Base-by-base conservation (phyloP, 2,888 invertebrate genomes). In the Lithophane semibrunnea region DNA sequence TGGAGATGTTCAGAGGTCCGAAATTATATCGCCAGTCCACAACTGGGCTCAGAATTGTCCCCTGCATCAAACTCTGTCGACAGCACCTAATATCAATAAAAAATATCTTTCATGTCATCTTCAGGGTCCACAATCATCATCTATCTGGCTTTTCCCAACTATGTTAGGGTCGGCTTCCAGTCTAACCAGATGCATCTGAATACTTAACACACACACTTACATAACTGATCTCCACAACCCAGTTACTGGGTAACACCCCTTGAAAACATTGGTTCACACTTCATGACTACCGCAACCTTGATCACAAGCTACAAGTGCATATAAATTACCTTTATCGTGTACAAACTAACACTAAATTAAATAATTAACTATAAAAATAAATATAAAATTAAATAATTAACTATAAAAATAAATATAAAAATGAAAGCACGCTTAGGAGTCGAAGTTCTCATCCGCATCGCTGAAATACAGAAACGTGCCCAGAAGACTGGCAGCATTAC, bases 21-120 rank as follows among this genome's bases (percentile, higher is more conserved):
- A 54, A 66, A 21, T 72, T 60, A 79, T 65, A 21, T 60, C 13
- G 3, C 18, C 24, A 24, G 16, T 79, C 13, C 37, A 37, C 18
- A 8, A 37, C 16, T 58, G 44, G 44, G 52, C 42, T 42, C 10
- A 44, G 56, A 58, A 65, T 10, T 54, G 3, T 58, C 12, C n/a
- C 49, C 49, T 68, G 49, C 12, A 10, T 16, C 42, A 24, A 21
- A 54, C 18, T 44, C 1, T 16, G n/a, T 10, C n/a, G 18, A 52
- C 21, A 10, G 2, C 12, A 64, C 16, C 12, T 24, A 42, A 18
- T 13, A 10, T 24, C 1, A 37, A 9, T 52, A 24, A 67, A 37
- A 52, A 24, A 24, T 12, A 8, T 2, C 21, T 67, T 24, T 73
- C 42, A 7, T 9, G 7, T 13, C 10, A 5, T 37, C 16, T 10